Evolutionary conservation across 1,140 invertebrate species (phyloP), one percentile per base, ranked within the genome.

Genomic region (Dendroctonus valens): DNA sequence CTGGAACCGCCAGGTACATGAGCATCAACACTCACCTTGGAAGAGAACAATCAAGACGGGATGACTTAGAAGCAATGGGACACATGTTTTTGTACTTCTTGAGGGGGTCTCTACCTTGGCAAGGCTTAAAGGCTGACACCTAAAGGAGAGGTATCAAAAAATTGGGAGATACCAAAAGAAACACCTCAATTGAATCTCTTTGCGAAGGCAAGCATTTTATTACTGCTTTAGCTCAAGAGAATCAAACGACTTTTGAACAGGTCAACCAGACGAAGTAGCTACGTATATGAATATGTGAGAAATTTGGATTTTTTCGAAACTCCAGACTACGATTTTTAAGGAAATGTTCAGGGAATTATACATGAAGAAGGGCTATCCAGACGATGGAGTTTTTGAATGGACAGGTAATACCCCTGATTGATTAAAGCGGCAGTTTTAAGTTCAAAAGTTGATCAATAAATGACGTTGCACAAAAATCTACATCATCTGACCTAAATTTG

Each of bases 161-260:
- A 99, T 99, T 79, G 97, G 97, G 70, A n/a, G 97, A 99, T 80
- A 99, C 96, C 66, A 99, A 99, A 81, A 85, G 96, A 75, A 92
- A 93, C 65, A 99, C 97, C 68, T 93, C 96, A 48, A 96, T 99
- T 73, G 97, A 99, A 84, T 82, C 92, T 64, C 85, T 99, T 41
- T 99, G 97, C 85, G 96, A 99, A 81, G 94, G 95, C 69, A 15
- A 9, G 11, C 7, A 1, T 26, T 41, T 9, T 50, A 86, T 87
- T 75, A 50, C 26, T 12, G 41, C 12, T 59, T 46, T 5, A 8
- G 5, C 40, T 3, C 15, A 51, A 51, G 26, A 46, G 44, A 14
- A 15, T 26, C 11, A 12, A 58, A 51, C 42, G 37, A 11, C 6
- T 15, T 65, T 65, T 58, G 11, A 11, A 50, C 11, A 69, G 66